Base-by-base conservation (phyloP, 2,113 vertebrate species). In the Lethenteron camtschaticum region DNA sequence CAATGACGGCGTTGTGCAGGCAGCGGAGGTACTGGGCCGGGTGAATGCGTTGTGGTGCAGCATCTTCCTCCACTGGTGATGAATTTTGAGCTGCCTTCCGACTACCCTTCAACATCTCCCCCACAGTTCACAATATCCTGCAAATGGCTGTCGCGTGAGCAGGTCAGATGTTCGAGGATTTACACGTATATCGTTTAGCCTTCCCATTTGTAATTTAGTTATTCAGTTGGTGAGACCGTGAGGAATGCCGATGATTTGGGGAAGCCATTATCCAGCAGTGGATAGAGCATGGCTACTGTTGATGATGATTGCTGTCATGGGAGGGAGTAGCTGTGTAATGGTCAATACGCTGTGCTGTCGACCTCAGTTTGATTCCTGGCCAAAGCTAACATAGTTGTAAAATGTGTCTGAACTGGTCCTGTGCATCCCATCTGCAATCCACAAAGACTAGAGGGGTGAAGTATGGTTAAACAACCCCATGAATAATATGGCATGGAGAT, bases 31-130 rank as follows among this genome's bases (percentile, higher is more conserved):
- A 41, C 41, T 41, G 41, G 41, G 41, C 41, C 41, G 41, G 41
- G 41, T 41, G 41, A 41, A 41, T 41, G 41, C 41, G 41, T 41
- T 41, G 41, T 41, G 41, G 63, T 66, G 63, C n/a, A 66, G 24
- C n/a, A 66, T 11, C 63, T 66, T 66, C 63, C 63, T 66, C 63
- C 63, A 24, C n/a, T 66, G 63, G 24, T 66, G 63, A 16, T 66
- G 63, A n/a, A 66, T 24, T 66, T 66, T 66, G 63, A 66, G 24
- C 63, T 66, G 24, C 63, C 63, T 11, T 16, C 9, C n/a, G 24
- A 11, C 63, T 66, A 66, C 63, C 63, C 63, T 9, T 66, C 63
- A 66, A n/a, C n/a, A 66, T 66, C 63, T 66, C 63, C 63, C 2
- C 63, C 63, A 66, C 9, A 16, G 63, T 66, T 66, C 63, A 66